These are phyloP conservation scores for Willowsia nigromaculata DNA, from an alignment of 2,888 invertebrate species.

Conservation along the genomic window DNA sequence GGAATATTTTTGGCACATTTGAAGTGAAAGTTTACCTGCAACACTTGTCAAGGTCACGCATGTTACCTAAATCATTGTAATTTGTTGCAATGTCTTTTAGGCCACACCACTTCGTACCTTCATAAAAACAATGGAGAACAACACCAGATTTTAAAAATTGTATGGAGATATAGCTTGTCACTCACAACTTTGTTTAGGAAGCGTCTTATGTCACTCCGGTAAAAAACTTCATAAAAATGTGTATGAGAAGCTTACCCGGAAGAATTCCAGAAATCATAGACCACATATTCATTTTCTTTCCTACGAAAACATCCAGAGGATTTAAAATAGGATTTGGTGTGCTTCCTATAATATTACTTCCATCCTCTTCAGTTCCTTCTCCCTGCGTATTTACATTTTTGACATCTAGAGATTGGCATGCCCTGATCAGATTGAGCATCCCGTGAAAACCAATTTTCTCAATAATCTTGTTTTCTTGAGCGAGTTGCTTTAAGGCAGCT, in stretches of 20 bases:
- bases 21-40: conserved; percentile 83
- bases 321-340: conserved; percentile 44
- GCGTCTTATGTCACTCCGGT: background rate
- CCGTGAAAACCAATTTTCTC: conserved; percentile 75
- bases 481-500: conserved; percentile 81
- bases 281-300: conserved; percentile 74
- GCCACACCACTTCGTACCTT: conserved; percentile 95
- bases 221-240: background rate
- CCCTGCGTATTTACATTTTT: conserved; percentile 8
- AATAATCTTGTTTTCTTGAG: conserved; percentile 75
- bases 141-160: no score
- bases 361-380: background rate
- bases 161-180: no score
- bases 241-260: conserved; percentile 84
- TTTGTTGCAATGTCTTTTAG: conserved; percentile 91
- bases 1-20: background rate
- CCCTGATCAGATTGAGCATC: conserved; percentile 77
- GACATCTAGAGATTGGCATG: conserved; percentile 75
- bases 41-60: conserved; percentile 87
- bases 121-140: no score
- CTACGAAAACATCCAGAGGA: conserved; percentile 62
- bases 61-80: conserved; percentile 91
- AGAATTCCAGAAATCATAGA: conserved; percentile 78
- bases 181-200: no score
- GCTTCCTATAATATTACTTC: background rate